A percentile compares a stretch with the other conserved stretches of the same genome.
Conservation (phyloP, 2,113 vertebrate species). For the Cyanocitta stelleri region DNA sequence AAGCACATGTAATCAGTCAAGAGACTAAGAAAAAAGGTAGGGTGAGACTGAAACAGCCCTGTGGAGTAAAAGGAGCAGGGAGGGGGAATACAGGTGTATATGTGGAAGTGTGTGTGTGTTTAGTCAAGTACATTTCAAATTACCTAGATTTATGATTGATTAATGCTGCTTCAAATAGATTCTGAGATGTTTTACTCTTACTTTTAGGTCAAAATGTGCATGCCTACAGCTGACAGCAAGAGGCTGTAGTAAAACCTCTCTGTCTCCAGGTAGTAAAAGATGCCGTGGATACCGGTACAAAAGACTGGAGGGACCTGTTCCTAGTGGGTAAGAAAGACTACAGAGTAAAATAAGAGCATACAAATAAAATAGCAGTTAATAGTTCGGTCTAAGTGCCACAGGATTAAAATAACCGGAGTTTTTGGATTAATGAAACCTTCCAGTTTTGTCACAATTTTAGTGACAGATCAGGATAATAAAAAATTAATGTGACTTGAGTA, state of each 20-base stretch:
- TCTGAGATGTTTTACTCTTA: constrained; percentile 3
- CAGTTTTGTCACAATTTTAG: not conserved
- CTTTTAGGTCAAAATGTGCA: constrained; percentile 76
- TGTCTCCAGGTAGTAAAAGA: not conserved
- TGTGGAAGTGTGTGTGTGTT: not conserved
- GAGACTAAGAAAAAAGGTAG: not conserved
- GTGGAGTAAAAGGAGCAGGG: not conserved
- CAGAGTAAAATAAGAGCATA: not conserved
- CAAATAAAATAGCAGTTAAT: not conserved
- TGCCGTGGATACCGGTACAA: constrained; percentile 76
- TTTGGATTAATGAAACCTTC: not conserved
- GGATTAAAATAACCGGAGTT: not conserved
- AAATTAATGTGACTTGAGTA: not conserved
- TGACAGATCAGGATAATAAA: not conserved
- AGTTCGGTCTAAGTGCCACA: not conserved
- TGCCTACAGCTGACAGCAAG: constrained; percentile 78
- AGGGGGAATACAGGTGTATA: not conserved
- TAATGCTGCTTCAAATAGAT: not conserved
- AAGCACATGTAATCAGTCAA: not conserved
- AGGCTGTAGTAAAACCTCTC: constrained; percentile 11
- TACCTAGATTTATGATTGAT: not conserved
- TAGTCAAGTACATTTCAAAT: not conserved
- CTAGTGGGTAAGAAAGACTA: constrained; percentile 77
- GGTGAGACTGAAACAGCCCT: not conserved
- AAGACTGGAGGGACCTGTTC: constrained; percentile 73